Evolutionary conservation across 2,113 vertebrate genomes (phyloP).

Genomic region (Antechinus stuartii): DNA sequence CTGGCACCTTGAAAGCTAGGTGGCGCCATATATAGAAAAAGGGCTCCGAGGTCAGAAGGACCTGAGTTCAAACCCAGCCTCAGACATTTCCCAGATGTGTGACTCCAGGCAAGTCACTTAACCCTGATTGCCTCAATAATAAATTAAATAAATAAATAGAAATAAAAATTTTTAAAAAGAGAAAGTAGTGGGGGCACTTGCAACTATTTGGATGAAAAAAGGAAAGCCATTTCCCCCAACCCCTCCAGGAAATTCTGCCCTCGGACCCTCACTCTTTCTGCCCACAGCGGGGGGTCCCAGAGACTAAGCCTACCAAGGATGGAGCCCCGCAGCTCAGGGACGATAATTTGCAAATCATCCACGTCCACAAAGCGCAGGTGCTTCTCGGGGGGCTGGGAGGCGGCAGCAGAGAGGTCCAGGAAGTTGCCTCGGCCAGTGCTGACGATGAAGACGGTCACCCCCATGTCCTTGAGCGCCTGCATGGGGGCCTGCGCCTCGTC

Average conservation of each 20-base stretch:
- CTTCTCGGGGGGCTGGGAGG: conserved; percentile 86
- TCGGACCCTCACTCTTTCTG: neutral
- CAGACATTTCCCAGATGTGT: no score
- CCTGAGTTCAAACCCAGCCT: no score
- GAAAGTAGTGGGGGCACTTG: neutral
- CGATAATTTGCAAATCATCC: conserved; percentile 93
- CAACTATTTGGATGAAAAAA: neutral
- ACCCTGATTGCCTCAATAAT: neutral
- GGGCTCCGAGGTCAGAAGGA: no score
- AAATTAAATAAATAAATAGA: neutral
- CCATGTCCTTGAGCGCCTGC: conserved; percentile 89
- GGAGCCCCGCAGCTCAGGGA: conserved; percentile 87
- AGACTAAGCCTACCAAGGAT: conserved; percentile 88
- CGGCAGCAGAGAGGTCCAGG: conserved; percentile 89
- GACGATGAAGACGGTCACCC: conserved; percentile 91
- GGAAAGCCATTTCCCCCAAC: neutral
- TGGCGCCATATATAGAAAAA: neutral
- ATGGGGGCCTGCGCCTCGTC: conserved; percentile 91
- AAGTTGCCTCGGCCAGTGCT: conserved; percentile 93
- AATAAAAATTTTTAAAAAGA: neutral
- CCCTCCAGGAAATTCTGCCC: neutral
- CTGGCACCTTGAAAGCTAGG: neutral
- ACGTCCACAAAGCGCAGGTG: conserved; percentile 96
- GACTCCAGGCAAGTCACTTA: no score
- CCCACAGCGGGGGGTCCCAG: neutral